Base-by-base conservation (phyloP, 2,888 invertebrate genomes). In the Arrhopalites spinosus region DNA sequence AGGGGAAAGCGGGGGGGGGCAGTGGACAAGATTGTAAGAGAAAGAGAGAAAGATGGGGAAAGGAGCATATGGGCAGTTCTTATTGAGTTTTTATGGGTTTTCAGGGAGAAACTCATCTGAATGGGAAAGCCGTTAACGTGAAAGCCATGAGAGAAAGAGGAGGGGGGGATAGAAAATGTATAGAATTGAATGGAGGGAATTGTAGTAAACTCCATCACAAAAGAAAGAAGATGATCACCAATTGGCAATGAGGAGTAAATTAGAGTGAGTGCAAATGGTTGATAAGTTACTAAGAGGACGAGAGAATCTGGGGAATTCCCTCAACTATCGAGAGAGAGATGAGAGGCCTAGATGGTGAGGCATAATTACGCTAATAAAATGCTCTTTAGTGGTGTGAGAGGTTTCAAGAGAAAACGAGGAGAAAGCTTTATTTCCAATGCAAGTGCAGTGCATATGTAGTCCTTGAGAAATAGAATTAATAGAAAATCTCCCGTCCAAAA, bases 161-260 rank as follows among this genome's bases (percentile, higher is more conserved):
- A 25, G 23, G 11, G 11, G 59, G 27, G 25, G 53, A 20, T 17
- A 56, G 53, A 56, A 20, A n/a, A 20, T 56, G 53, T 11, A 45
- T 45, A n/a, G 15, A 15, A n/a, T n/a, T 50, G 50, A n/a, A 15
- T 50, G 50, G 17, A 5, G n/a, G 17, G 15, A 17, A 50, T 5
- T 8, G 50, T 13, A 50, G n/a, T 50, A 17, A 17, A 50, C 5
- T 3, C 36, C 36, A 11, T 15, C 50, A n/a, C 50, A 50, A 50
- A 45, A 36, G 36, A 36, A 36, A 36, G 36, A n/a, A 50, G 50
- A 50, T 50, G 17, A 50, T 50, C 59, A 25, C 8, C 59, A 59
- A 59, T 59, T 59, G 59, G 59, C 59, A 59, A 59, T 23, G 25
- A 59, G 59, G 59, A 59, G 59, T 59, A 59, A 59, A 59, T 59